Evolutionary conservation across 2,113 vertebrate genomes (phyloP).

Genomic region (Pomatostomus ruficeps): DNA sequence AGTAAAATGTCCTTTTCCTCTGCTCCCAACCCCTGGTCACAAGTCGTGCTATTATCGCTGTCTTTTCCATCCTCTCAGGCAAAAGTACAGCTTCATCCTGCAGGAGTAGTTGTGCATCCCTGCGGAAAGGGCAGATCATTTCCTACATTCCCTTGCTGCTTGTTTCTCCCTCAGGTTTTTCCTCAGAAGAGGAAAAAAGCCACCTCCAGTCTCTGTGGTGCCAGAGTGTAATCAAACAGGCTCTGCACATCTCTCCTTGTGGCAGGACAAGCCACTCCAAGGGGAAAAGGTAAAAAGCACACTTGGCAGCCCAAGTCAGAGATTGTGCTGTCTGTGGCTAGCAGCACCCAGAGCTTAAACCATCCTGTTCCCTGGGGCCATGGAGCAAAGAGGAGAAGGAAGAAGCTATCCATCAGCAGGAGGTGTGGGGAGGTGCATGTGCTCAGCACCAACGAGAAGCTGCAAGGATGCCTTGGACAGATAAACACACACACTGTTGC

Average conservation of each 20-base stretch:
- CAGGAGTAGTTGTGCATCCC: background rate
- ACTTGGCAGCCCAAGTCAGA: background rate
- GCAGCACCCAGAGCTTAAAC: background rate
- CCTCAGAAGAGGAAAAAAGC: background rate
- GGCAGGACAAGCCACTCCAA: fast-evolving
- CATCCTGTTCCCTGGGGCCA: background rate
- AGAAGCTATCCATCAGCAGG: background rate
- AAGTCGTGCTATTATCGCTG: background rate
- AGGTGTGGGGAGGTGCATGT: background rate
- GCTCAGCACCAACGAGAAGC: background rate
- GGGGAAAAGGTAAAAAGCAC: background rate
- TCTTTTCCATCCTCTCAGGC: background rate
- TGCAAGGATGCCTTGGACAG: background rate
- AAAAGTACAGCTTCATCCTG: background rate
- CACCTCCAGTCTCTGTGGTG: background rate
- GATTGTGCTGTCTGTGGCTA: background rate
- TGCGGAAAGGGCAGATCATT: background rate
- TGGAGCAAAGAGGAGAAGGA: background rate
- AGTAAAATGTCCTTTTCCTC: background rate
- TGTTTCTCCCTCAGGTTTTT: background rate
- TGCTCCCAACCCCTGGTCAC: background rate
- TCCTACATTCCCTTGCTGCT: fast-evolving
- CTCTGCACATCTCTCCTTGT: fast-evolving
- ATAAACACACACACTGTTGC: background rate
- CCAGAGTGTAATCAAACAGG: background rate